Percentiles rank a stretch among this genome's conserved stretches.
These are phyloP conservation scores for Dufourea novaeangliae DNA, from an alignment of 1,140 invertebrate genomes.

Conservation along the genomic window DNA sequence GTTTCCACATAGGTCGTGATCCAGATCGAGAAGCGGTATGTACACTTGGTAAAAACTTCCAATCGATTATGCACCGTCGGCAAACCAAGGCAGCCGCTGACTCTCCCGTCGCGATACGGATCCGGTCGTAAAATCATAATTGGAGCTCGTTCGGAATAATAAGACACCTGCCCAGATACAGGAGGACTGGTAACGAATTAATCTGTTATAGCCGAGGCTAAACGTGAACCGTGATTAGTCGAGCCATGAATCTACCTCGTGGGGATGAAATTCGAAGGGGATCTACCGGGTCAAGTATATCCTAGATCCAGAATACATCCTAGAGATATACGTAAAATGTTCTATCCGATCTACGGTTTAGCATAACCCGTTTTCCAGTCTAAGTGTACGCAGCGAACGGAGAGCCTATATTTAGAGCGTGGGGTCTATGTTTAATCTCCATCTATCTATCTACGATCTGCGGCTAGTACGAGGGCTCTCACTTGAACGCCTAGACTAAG, in stretches of 20 bases:
- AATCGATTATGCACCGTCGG: too few relatives aligned
- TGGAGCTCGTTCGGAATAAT: too few relatives aligned
- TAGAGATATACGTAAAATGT: background rate
- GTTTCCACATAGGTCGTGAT: too few relatives aligned
- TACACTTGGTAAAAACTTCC: too few relatives aligned
- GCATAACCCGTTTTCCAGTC: background rate
- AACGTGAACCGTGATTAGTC: background rate
- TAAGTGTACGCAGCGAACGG: background rate
- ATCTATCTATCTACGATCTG: background rate
- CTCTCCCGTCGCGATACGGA: too few relatives aligned
- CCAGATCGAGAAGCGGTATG: too few relatives aligned
- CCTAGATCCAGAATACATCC: background rate
- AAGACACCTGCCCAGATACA: too few relatives aligned
- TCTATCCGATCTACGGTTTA: conserved; percentile 4
- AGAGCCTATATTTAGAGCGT: conserved; percentile 1
- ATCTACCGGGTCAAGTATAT: background rate
- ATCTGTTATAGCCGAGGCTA: too few relatives aligned
- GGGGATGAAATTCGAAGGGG: background rate
- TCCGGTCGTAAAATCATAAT: too few relatives aligned
- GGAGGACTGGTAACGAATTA: too few relatives aligned
- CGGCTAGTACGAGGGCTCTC: background rate
- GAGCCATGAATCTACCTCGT: background rate
- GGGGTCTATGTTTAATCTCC: background rate
- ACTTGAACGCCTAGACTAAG: background rate
- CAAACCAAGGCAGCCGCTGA: too few relatives aligned